These are phyloP conservation scores for Florisuga fusca DNA, from an alignment of 2,797 vertebrate species.

Conservation along the genomic window DNA sequence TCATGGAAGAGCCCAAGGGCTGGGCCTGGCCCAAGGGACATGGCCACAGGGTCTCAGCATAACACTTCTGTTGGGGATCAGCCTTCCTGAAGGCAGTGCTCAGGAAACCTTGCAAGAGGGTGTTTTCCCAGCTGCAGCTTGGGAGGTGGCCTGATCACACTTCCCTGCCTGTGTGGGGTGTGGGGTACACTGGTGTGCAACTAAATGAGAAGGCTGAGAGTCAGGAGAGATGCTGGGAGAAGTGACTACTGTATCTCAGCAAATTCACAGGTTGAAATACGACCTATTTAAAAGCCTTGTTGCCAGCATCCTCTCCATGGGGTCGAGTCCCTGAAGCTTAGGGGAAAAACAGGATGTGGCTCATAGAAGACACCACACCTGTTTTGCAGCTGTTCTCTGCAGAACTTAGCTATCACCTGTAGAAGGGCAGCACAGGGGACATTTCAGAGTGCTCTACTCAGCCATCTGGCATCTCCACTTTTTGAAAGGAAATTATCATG, in stretches of 20 bases:
- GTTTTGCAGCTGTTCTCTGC: background rate
- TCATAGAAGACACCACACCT: background rate
- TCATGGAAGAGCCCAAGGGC: background rate
- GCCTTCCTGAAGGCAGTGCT: background rate
- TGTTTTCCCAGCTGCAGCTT: background rate
- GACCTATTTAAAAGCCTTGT: background rate
- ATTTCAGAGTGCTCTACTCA: background rate
- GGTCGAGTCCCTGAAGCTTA: background rate
- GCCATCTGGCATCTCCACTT: background rate
- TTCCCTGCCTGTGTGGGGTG: fast-evolving
- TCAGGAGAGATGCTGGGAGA: background rate
- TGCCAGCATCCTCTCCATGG: background rate
- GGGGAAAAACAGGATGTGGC: background rate
- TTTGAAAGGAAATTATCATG: background rate
- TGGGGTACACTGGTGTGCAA: background rate
- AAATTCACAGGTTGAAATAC: background rate
- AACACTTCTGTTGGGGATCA: background rate
- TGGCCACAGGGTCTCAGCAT: background rate
- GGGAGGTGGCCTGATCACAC: background rate
- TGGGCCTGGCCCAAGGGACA: background rate
- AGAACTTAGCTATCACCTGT: background rate
- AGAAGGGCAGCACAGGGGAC: background rate
- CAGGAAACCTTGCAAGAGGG: background rate
- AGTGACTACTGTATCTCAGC: background rate
- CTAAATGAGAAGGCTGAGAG: background rate